These are phyloP conservation scores for Amphiprion ocellaris DNA, from an alignment of 2,113 vertebrate species.

Conservation along the genomic window DNA sequence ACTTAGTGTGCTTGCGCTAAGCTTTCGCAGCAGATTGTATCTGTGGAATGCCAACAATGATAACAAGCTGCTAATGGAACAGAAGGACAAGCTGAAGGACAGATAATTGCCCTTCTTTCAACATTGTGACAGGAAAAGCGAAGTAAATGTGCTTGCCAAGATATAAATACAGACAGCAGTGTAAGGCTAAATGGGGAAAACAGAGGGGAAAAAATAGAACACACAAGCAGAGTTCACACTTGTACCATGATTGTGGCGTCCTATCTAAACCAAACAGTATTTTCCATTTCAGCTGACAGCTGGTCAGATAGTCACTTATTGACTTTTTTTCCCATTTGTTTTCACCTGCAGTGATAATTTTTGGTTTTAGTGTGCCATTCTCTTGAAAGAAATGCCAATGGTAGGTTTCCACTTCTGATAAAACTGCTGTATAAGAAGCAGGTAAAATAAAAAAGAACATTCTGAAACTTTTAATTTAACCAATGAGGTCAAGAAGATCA, in stretches of 20 bases:
- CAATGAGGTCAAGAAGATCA: neutral
- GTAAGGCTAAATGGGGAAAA: neutral
- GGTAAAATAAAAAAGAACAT: neutral
- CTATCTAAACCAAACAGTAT: neutral
- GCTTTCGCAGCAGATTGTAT: slow-evolving; percentile 15
- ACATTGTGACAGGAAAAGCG: slow-evolving; percentile 29
- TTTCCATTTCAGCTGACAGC: slow-evolving; percentile 28
- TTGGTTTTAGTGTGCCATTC: neutral
- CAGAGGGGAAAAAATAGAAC: neutral
- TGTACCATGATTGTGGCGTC: neutral
- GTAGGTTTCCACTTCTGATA: neutral
- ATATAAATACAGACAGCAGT: slow-evolving; percentile 4
- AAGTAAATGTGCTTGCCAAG: neutral
- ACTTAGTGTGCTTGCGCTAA: neutral
- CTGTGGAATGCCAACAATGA: slow-evolving; percentile 15
- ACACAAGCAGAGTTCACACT: slow-evolving; percentile 1
- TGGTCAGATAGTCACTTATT: neutral
- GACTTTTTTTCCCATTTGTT: slow-evolving; percentile 25
- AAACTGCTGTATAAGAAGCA: neutral
- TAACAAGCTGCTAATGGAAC: slow-evolving; percentile 33
- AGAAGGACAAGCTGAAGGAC: slow-evolving; percentile 19
- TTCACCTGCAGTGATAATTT: neutral
- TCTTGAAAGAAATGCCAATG: neutral
- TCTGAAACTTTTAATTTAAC: no score
- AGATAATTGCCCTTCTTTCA: slow-evolving; percentile 27